A percentile compares a stretch with the other conserved stretches of the same genome.
Evolutionary conservation across 2,888 invertebrate species (phyloP).

Genomic region (Caenorhabditis imperialis): DNA sequence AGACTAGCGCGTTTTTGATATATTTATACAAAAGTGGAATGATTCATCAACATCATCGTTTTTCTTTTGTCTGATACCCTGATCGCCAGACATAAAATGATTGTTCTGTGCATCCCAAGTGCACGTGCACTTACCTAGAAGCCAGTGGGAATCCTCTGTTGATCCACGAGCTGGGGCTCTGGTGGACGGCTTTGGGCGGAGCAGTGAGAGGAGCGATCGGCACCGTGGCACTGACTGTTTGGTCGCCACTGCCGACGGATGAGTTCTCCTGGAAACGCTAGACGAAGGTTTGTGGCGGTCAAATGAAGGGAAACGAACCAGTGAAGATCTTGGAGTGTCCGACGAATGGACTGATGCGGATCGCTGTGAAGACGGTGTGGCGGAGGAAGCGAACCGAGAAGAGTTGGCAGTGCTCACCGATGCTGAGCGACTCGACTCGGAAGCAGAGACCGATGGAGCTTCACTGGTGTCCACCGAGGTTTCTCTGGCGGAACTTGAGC

Average conservation of each 20-base stretch:
- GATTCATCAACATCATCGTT: conserved; percentile 6
- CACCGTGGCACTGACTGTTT: conserved; percentile 57
- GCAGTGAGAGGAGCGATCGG: conserved; percentile 41
- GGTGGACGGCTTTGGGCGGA: conserved; percentile 58
- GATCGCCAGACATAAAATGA: too few relatives aligned
- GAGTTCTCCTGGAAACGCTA: conserved; percentile 46
- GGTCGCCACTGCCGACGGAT: conserved; percentile 51
- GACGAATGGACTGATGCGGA: conserved; percentile 27
- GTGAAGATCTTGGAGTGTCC: conserved; percentile 38
- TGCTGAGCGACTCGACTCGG: conserved; percentile 9
- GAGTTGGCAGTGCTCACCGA: conserved; percentile 13
- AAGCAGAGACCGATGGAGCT: conserved; percentile 13
- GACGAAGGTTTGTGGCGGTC: neutral
- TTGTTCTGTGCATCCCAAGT: too few relatives aligned
- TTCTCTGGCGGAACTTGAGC: conserved; percentile 38
- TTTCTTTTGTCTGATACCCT: neutral
- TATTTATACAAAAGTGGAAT: conserved; percentile 3
- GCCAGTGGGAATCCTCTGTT: conserved; percentile 62
- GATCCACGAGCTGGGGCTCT: conserved; percentile 63
- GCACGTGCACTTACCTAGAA: conserved; percentile 39
- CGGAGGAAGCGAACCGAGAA: conserved; percentile 21
- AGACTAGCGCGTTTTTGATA: neutral
- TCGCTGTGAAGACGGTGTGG: conserved; percentile 37
- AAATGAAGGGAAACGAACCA: conserved; percentile 13
- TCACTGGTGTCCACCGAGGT: conserved; percentile 28